A percentile compares a stretch with the other conserved stretches of the same genome.
Conservation (phyloP, 2,888 invertebrate species). For the Chaitophorus viminalis region DNA sequence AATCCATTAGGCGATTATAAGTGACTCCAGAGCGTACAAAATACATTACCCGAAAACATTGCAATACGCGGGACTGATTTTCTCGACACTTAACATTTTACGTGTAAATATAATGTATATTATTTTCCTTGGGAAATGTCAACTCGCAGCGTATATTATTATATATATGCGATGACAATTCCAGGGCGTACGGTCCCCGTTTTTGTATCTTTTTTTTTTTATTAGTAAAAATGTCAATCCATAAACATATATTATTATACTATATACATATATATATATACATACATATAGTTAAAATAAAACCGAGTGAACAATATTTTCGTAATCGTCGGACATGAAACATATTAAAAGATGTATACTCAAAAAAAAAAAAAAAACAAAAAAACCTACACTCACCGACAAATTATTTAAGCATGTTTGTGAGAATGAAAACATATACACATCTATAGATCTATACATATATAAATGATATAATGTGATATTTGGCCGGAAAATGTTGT, state of each 20-base stretch:
- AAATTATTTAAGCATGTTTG: background rate
- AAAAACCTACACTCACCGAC: background rate
- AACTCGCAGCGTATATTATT: background rate
- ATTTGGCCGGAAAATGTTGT: background rate
- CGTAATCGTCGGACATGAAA: background rate
- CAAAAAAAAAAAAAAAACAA: background rate
- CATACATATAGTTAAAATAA: background rate
- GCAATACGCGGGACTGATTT: background rate
- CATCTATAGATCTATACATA: background rate
- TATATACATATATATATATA: too few relatives aligned
- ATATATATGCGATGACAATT: background rate
- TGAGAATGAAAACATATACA: background rate
- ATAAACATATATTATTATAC: too few relatives aligned
- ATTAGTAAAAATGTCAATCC: background rate
- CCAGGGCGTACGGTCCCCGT: background rate
- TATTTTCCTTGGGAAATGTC: background rate
- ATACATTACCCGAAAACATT: background rate
- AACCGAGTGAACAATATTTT: background rate
- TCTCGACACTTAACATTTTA: constrained; percentile 7
- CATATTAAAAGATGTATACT: background rate
- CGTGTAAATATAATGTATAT: background rate
- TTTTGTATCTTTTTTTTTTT: background rate
- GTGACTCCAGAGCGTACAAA: background rate
- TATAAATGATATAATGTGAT: too few relatives aligned
- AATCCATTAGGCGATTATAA: background rate